A percentile compares a stretch with the other conserved stretches of the same genome.
phyloP scores from a whole-genome alignment of 2,113 vertebrate genomes.

The Carassius gibelio region DNA sequence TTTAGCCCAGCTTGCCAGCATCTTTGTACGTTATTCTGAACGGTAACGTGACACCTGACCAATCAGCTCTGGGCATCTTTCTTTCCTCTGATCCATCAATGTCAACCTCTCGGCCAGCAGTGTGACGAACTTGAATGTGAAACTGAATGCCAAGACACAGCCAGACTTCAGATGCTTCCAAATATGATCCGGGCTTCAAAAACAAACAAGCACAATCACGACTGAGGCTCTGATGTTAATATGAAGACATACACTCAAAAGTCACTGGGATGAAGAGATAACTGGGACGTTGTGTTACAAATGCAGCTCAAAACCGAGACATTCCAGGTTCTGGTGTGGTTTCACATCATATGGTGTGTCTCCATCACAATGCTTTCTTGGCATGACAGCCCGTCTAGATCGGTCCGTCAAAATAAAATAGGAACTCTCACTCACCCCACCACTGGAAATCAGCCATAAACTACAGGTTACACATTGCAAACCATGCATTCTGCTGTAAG shows the following conservation, averaged over 20 bases:
- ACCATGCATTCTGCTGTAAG: background rate
- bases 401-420: slow-evolving; percentile 7
- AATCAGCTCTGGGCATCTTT: slow-evolving; percentile 56
- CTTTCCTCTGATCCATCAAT: slow-evolving; percentile 60
- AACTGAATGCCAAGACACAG: slow-evolving; percentile 29
- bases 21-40: slow-evolving; percentile 58
- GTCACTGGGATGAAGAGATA: slow-evolving; percentile 1
- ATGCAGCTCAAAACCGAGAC: background rate
- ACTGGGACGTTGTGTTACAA: background rate
- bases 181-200: slow-evolving; percentile 8
- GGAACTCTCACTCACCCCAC: slow-evolving; percentile 22
- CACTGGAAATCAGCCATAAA: slow-evolving; percentile 14
- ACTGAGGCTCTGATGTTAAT: slow-evolving; percentile 7
- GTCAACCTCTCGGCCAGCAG: slow-evolving; percentile 39
- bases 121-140: slow-evolving; percentile 43
- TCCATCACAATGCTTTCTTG: slow-evolving; percentile 16
- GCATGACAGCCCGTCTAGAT: slow-evolving; percentile 24
- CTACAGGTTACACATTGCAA: slow-evolving; percentile 13
- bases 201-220: background rate
- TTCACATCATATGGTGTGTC: slow-evolving; percentile 3
- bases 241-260: slow-evolving; percentile 7
- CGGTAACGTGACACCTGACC: slow-evolving; percentile 63
- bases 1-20: slow-evolving; percentile 62
- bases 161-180: slow-evolving; percentile 18
- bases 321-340: background rate